phyloP scores from a whole-genome alignment of 1,140 invertebrate species.

The Cylas formicarius region DNA sequence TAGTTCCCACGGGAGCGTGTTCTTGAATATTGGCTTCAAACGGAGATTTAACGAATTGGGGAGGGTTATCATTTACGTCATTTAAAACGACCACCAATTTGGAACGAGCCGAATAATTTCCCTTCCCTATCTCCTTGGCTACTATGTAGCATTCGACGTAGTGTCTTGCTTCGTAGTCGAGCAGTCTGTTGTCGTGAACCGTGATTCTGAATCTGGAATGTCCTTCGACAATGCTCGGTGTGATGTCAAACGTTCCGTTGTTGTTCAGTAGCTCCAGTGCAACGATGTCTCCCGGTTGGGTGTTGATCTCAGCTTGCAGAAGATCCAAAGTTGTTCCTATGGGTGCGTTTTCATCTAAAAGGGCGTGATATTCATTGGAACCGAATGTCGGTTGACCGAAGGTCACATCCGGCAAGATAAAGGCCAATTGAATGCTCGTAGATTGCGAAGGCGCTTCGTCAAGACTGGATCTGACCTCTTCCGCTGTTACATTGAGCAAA shows the following conservation, averaged over 20 bases:
- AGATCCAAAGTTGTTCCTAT: constrained; percentile 67
- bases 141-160: constrained; percentile 70
- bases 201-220: constrained; percentile 72
- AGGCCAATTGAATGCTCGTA: constrained; percentile 67
- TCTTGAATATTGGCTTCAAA: constrained; percentile 51
- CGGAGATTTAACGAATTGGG: constrained; percentile 63
- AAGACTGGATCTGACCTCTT: constrained; percentile 63
- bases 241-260: constrained; percentile 81
- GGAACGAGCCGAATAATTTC: constrained; percentile 62
- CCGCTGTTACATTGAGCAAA: constrained; percentile 72
- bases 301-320: constrained; percentile 54
- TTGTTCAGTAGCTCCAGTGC: constrained; percentile 69
- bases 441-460: constrained; percentile 67
- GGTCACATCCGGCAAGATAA: constrained; percentile 51
- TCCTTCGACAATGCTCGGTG: constrained; percentile 78
- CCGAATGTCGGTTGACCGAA: constrained; percentile 32
- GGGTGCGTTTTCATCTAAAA: constrained; percentile 76
- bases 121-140: constrained; percentile 69
- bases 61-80: constrained; percentile 86
- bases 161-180: constrained; percentile 76
- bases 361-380: constrained; percentile 38
- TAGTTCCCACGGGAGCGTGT: constrained; percentile 43
- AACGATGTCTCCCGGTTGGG: constrained; percentile 67
- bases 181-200: constrained; percentile 66
- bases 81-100: constrained; percentile 73